Evolutionary conservation across 2,113 vertebrate genomes (phyloP).

Genomic region (Rhodinocichla rosea): DNA sequence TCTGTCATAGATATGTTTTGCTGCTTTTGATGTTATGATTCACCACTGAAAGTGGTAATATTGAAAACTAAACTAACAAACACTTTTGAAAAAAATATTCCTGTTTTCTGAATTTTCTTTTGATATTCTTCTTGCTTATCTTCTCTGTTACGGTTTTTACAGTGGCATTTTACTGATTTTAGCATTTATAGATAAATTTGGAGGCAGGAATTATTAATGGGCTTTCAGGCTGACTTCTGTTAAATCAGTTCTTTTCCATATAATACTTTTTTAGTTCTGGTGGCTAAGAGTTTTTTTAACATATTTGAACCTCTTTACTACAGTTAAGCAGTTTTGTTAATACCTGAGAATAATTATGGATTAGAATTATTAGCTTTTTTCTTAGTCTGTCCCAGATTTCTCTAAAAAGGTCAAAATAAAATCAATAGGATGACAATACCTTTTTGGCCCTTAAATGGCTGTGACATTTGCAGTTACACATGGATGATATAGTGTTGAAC

Average conservation of each 20-base stretch:
- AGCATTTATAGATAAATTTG: not conserved
- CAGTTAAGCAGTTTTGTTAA: not conserved
- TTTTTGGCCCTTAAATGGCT: not conserved
- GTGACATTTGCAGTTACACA: not conserved
- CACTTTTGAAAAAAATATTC: not conserved
- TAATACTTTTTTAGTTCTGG: not conserved
- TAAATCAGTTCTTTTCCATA: not conserved
- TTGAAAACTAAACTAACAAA: not conserved
- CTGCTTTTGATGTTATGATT: not conserved
- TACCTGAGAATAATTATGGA: not conserved
- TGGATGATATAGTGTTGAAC: not conserved
- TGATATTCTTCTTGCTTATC: not conserved
- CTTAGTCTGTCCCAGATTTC: not conserved
- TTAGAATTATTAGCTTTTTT: not conserved
- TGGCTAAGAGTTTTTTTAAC: not conserved
- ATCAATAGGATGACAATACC: not conserved
- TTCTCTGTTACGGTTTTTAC: not conserved
- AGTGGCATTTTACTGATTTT: not conserved
- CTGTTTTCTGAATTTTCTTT: not conserved
- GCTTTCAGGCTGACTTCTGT: not conserved
- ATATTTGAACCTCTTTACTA: not conserved
- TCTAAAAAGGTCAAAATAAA: not conserved
- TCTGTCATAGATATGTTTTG: not conserved
- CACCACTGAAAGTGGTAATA: not conserved
- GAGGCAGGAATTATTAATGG: not conserved